These are phyloP conservation scores for Psittacara wagleri DNA, from an alignment of 2,113 vertebrate genomes.

Conservation along the genomic window DNA sequence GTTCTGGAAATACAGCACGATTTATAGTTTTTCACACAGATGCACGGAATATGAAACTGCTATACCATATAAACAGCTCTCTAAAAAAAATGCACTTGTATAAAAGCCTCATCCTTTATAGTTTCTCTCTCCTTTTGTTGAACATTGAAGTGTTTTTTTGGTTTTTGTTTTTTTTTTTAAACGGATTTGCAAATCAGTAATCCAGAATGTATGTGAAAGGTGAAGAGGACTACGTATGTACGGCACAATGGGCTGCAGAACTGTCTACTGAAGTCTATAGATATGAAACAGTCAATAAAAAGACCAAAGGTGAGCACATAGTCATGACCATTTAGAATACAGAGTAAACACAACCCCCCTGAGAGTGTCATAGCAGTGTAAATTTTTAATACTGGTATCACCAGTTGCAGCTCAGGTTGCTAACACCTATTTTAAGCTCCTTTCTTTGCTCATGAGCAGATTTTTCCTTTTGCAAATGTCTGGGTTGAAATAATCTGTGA, in stretches of 20 bases:
- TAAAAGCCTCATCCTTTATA: background rate
- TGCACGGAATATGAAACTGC: background rate
- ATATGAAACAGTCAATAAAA: background rate
- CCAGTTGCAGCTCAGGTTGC: background rate
- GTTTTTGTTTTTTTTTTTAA: background rate
- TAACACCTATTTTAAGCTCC: background rate
- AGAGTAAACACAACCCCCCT: background rate
- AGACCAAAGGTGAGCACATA: background rate
- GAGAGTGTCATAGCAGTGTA: background rate
- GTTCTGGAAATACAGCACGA: background rate
- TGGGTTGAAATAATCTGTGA: background rate
- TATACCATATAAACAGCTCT: accelerated
- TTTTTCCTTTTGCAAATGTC: background rate
- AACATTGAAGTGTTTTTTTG: background rate
- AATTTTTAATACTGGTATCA: background rate
- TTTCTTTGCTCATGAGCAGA: background rate
- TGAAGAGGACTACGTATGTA: background rate
- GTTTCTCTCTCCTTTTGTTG: background rate
- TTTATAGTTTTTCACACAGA: background rate
- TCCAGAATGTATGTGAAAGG: background rate
- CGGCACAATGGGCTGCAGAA: accelerated
- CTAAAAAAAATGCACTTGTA: background rate
- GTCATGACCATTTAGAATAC: background rate
- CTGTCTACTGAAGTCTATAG: background rate
- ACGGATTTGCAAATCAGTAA: background rate